Evolutionary conservation across 2,888 invertebrate genomes (phyloP), one percentile per base, ranked within the genome.

Genomic region (Diarsia rubi): DNA sequence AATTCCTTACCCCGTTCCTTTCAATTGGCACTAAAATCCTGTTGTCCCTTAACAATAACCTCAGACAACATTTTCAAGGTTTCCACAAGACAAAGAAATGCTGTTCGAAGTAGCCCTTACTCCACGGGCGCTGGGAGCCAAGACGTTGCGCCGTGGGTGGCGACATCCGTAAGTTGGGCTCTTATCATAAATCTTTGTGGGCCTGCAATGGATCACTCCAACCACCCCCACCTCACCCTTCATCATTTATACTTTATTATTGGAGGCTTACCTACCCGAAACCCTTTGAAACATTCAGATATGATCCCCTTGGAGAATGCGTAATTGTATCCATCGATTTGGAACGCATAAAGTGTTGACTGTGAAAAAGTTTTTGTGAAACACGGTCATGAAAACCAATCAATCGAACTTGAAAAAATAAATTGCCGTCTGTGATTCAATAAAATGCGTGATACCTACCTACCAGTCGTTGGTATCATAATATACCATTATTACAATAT

Each of bases 211-310:
- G 91, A 92, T 92, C 92, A 92, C 88, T 87, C 73, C 64, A 64
- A 82, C 83, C 78, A 81, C 84, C 86, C 86, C 87, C 81, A 88
- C 88, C 89, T 87, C 85, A 83, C 84, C 88, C 90, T 88, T 89
- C 91, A 91, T 92, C 90, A 91, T 91, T 93, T 92, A 90, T 92
- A 92, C 91, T 93, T 91, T 92, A 93, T 92, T 93, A 93, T 93
- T 92, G 90, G 89, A 90, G 89, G 89, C 90, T 93, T 91, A 91
- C 80, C 73, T 79, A 84, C 84, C 85, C 79, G 81, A 86, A 91
- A 90, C 90, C 91, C 88, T 89, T 91, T 90, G 73, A 74, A 79
- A 73, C 63, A 75, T 86, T 77, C 57, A 75, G 79, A 82, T 74
- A 79, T 78, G 59, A 71, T 54, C 24, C 54, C 37, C 24, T 47